Conservation (phyloP, 2,888 invertebrate genomes). For the Spialia ferax region DNA sequence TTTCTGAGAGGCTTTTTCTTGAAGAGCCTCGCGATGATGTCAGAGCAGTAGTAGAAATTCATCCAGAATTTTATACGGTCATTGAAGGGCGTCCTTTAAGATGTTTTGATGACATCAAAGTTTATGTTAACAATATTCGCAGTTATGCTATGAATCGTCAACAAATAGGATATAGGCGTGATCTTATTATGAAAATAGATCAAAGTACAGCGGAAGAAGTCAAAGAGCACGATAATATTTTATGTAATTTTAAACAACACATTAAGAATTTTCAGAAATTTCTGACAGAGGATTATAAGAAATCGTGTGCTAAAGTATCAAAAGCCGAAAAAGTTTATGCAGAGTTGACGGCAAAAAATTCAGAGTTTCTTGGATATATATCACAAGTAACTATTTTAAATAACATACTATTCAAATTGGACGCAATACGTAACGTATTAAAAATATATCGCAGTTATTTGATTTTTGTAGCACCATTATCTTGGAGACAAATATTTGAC, state of each 20-base stretch:
- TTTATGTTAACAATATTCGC: constrained; percentile 85
- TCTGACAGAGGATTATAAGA: constrained; percentile 79
- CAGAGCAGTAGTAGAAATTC: constrained; percentile 88
- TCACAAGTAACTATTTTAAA: constrained; percentile 69
- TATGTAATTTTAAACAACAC: constrained; percentile 68
- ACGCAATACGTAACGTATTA: constrained; percentile 71
- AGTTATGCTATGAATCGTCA: constrained; percentile 81
- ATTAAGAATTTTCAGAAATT: constrained; percentile 78
- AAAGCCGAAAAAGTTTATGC: constrained; percentile 67
- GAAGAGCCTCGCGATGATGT: constrained; percentile 84
- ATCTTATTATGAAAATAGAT: constrained; percentile 73
- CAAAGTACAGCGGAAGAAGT: constrained; percentile 67
- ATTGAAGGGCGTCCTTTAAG: constrained; percentile 87
- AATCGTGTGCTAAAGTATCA: constrained; percentile 68
- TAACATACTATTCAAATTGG: constrained; percentile 76
- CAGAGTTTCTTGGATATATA: constrained; percentile 69
- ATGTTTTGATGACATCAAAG: constrained; percentile 85
- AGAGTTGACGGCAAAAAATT: constrained; percentile 67
- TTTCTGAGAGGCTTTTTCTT: constrained; percentile 86
- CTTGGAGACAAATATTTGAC: constrained; percentile 74
- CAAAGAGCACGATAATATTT: constrained; percentile 63
- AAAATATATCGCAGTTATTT: constrained; percentile 76
- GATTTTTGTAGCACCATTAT: constrained; percentile 74
- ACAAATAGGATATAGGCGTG: constrained; percentile 78
- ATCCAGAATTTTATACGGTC: constrained; percentile 88